Evolutionary conservation across 1,140 invertebrate species (phyloP).

Genomic region (Drepana arcuata): DNA sequence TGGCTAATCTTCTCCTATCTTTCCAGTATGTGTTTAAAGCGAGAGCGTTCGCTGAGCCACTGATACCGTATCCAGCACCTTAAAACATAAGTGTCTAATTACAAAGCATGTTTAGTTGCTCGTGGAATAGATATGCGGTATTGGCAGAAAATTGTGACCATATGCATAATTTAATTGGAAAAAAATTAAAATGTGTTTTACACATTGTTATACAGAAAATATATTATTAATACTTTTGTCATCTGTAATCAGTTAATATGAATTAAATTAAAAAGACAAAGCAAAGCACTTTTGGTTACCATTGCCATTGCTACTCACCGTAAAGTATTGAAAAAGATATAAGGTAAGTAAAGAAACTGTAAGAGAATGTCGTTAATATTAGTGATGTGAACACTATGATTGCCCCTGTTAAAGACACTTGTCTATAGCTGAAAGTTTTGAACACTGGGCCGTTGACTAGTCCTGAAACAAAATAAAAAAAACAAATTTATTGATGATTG

Average conservation of each 20-base stretch:
- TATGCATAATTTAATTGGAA: too few relatives aligned
- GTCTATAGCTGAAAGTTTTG: constrained; percentile 75
- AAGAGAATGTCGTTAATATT: constrained; percentile 72
- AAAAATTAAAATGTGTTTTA: too few relatives aligned
- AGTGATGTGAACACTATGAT: constrained; percentile 72
- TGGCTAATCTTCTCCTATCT: constrained; percentile 71
- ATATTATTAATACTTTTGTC: too few relatives aligned
- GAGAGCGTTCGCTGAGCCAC: constrained; percentile 74
- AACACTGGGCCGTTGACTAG: constrained; percentile 78
- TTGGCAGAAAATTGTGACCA: too few relatives aligned
- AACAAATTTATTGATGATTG: too few relatives aligned
- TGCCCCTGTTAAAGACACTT: constrained; percentile 74
- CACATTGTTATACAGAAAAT: too few relatives aligned
- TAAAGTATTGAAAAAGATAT: constrained; percentile 74
- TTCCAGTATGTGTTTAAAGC: constrained; percentile 77
- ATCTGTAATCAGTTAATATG: too few relatives aligned
- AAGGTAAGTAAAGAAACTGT: constrained; percentile 74
- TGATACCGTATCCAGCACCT: constrained; percentile 76
- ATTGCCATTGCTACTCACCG: constrained; percentile 60
- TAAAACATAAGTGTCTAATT: too few relatives aligned
- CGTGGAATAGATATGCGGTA: too few relatives aligned
- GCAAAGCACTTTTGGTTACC: not conserved
- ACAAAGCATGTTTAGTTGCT: too few relatives aligned
- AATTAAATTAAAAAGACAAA: too few relatives aligned
- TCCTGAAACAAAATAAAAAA: constrained; percentile 62